Evolutionary conservation across 2,797 vertebrate species (phyloP).

Genomic region (Lepus townsendii): DNA sequence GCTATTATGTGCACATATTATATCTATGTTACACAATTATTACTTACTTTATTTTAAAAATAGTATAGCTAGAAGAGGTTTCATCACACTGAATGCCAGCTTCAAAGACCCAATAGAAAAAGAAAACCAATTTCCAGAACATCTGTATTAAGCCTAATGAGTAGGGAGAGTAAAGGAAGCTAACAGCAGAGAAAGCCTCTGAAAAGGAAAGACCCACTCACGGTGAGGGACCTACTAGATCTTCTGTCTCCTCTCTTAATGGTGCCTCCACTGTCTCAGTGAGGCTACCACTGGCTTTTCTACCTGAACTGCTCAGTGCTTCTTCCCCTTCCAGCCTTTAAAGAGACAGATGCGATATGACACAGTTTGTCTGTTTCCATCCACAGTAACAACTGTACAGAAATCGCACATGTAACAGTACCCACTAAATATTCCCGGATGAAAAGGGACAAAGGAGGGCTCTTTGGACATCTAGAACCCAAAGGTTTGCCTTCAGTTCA

Average conservation of each 20-base stretch:
- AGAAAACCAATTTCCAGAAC: neutral
- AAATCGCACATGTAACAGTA: rapidly evolving
- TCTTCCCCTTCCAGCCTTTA: neutral
- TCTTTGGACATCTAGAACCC: neutral
- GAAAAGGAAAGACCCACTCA: neutral
- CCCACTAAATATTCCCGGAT: neutral
- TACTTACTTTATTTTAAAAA: neutral
- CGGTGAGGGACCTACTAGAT: neutral
- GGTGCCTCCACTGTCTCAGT: neutral
- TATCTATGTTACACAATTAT: no score
- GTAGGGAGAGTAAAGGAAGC: neutral
- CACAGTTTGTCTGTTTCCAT: neutral
- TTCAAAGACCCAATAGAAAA: neutral
- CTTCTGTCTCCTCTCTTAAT: neutral
- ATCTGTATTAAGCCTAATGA: rapidly evolving
- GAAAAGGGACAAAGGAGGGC: neutral
- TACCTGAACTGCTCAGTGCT: neutral
- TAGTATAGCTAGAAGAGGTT: neutral
- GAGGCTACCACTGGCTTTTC: neutral
- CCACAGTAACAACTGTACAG: neutral
- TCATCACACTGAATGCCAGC: neutral
- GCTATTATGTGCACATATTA: no score
- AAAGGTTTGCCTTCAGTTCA: neutral
- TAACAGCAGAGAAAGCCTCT: neutral
- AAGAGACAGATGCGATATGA: neutral